Conservation (phyloP, 2,888 invertebrate species). For the Zhuqinia jingwanae region DNA sequence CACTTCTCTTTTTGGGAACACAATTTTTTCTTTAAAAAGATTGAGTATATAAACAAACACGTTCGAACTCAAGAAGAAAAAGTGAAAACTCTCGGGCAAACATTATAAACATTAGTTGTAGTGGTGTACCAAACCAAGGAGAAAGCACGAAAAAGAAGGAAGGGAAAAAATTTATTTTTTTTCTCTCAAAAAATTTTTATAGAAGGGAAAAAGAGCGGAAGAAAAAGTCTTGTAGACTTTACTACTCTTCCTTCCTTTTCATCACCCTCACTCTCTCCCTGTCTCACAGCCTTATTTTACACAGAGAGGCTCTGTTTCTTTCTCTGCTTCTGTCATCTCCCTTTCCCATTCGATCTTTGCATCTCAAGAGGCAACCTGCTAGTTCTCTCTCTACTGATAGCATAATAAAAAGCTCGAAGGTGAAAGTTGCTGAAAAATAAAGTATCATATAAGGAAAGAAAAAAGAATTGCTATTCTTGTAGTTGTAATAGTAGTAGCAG, state of each 20-base stretch:
- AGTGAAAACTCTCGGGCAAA: conserved; percentile 27
- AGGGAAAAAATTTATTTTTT: background rate
- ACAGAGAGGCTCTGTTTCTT: background rate
- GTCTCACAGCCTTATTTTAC: conserved; percentile 23
- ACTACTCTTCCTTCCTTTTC: conserved; percentile 33
- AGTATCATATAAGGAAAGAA: background rate
- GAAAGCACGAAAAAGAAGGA: background rate
- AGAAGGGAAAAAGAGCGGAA: background rate
- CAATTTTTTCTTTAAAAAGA: background rate
- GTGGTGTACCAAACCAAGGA: background rate
- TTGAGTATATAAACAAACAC: background rate
- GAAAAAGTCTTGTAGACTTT: conserved; percentile 24
- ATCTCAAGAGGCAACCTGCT: conserved; percentile 44
- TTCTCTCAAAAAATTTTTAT: background rate
- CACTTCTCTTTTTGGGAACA: background rate
- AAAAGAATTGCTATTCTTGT: background rate
- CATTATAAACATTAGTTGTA: conserved; percentile 21
- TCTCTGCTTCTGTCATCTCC: conserved; percentile 35
- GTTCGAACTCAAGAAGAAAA: background rate
- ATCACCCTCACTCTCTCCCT: background rate
- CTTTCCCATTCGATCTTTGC: conserved; percentile 25
- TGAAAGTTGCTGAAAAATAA: background rate
- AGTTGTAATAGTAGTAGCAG: background rate
- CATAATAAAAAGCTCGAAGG: conserved; percentile 8
- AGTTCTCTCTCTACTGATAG: conserved; percentile 34